Base-by-base conservation (phyloP, 2,888 invertebrate genomes). In the Corbicula japonica region DNA sequence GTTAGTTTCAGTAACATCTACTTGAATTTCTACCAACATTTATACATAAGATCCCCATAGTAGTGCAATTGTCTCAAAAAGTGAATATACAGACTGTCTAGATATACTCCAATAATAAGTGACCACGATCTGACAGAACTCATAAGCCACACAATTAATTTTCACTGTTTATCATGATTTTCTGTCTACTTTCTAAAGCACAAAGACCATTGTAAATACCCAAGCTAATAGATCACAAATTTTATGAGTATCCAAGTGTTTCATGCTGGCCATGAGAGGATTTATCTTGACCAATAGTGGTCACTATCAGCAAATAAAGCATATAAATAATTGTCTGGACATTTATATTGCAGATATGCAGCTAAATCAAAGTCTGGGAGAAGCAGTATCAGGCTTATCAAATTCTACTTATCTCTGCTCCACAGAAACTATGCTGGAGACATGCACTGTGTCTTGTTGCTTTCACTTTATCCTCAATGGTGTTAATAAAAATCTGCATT, bases 251-350 rank as follows among this genome's bases (percentile, higher is more conserved):
- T 15, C 23, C 15, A 10, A 58, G 34, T 35, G 21, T 38, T 35
- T 18, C 58, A 58, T 58, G 35, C 58, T 35, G 28, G 34, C 18
- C 28, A 26, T 30, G 30, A 41, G 35, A 30, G 54, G 54, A 35
- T 52, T 66, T 66, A 66, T 66, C 66, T 66, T 66, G 66, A 66
- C 66, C 54, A 30, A 38, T 38, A 38, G 38, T 66, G 66, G 66
- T 28, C 41, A 48, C 35, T 65, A 66, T 66, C 66, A 38, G n/a
- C 32, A 28, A 38, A 66, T 26, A n/a, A 3, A 38, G 23, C 6
- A 38, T 41, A 54, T 54, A 66, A 66, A 54, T 54, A 54, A 54
- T 54, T 41, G 30, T 34, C 35, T 38, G 5, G 66, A 66, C 66
- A 66, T 54, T 66, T 54, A 66, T 66, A 50, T 54, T 18, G 41